Percentiles rank a stretch among this genome's conserved stretches.
These are phyloP conservation scores for Drosophila subobscura DNA, from an alignment of 1,140 invertebrate genomes.

Conservation along the genomic window DNA sequence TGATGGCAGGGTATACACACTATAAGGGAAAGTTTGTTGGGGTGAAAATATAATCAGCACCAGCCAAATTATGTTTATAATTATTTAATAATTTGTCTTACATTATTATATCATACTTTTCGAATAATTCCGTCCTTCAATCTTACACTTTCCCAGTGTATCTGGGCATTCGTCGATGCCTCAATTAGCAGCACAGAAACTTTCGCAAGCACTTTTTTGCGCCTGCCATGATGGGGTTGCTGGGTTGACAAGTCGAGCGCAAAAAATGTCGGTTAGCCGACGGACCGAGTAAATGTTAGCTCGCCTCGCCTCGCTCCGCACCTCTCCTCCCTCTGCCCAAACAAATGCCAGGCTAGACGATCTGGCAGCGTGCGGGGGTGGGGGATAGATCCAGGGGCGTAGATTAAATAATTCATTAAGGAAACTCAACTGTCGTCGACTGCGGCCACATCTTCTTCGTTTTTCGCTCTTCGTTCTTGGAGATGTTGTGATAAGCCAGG, in stretches of 20 bases:
- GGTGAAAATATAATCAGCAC: too few relatives aligned
- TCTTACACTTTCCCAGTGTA: constrained; percentile 1
- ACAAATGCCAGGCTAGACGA: constrained; percentile 34
- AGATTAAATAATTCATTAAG: constrained; percentile 81
- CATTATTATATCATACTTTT: too few relatives aligned
- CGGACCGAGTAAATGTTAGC: constrained; percentile 47
- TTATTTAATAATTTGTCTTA: too few relatives aligned
- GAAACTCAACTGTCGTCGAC: constrained; percentile 55
- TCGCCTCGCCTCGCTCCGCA: background rate
- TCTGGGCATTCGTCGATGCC: constrained; percentile 16
- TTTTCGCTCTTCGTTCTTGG: constrained; percentile 18
- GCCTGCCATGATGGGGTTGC: constrained; percentile 52
- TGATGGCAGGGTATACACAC: background rate
- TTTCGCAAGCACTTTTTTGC: constrained; percentile 15
- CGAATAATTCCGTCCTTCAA: too few relatives aligned
- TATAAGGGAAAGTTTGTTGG: background rate
- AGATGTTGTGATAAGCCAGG: constrained; percentile 78
- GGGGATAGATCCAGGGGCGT: constrained; percentile 52
- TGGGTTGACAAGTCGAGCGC: constrained; percentile 69
- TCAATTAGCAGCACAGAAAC: constrained; percentile 13
- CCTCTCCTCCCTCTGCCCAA: background rate
- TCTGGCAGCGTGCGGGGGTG: background rate
- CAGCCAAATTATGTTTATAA: too few relatives aligned
- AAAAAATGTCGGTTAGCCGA: constrained; percentile 70
- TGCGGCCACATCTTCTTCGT: background rate